These are phyloP conservation scores for Polyommatus icarus DNA, from an alignment of 2,888 invertebrate genomes.

Conservation along the genomic window DNA sequence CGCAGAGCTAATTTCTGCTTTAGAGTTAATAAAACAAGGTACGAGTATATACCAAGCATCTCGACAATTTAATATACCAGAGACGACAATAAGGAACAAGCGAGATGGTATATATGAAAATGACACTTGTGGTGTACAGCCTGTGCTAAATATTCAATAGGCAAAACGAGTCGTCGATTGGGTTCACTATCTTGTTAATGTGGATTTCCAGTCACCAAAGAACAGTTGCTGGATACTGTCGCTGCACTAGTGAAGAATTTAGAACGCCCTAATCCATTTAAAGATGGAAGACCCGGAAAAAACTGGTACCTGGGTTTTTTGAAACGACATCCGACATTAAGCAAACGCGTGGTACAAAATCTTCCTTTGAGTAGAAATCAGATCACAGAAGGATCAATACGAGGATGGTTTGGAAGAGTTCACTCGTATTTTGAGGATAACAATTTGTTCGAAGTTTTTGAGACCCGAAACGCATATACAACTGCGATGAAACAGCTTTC, in stretches of 20 bases:
- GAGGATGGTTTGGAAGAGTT: conserved; percentile 33
- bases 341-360: conserved; percentile 27
- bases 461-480: conserved; percentile 38
- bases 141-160: conserved; percentile 33
- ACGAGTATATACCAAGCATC: conserved; percentile 30
- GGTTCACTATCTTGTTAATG: conserved; percentile 41
- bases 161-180: conserved; percentile 42
- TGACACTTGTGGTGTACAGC: conserved; percentile 12
- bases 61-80: conserved; percentile 24
- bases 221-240: conserved; percentile 39
- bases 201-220: conserved; percentile 43
- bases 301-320: conserved; percentile 39
- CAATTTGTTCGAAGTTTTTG: conserved; percentile 29
- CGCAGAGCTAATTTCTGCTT: conserved; percentile 1
- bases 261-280: conserved; percentile 43
- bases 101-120: conserved; percentile 19
- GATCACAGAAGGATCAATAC: conserved; percentile 22
- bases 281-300: conserved; percentile 44
- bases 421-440: conserved; percentile 32
- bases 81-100: conserved; percentile 31
- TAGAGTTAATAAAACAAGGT: not conserved
- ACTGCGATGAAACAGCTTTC: conserved; percentile 41
- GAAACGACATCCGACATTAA: conserved; percentile 11
- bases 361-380: not conserved
- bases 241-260: conserved; percentile 40